Evolutionary conservation across 2,113 vertebrate species (phyloP).

Genomic region (Ochotona curzoniae): DNA sequence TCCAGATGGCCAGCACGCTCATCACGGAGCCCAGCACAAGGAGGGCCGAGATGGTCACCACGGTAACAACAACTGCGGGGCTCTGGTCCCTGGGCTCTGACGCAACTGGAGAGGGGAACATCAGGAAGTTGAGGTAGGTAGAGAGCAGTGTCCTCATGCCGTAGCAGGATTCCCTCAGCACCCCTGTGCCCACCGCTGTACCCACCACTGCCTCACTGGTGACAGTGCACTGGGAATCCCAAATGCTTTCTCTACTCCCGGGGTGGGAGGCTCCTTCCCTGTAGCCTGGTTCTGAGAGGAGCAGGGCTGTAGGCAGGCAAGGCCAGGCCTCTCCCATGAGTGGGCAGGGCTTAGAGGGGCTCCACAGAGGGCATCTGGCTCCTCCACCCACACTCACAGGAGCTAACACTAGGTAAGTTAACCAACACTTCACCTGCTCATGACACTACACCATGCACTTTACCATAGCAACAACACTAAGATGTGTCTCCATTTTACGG

Average conservation of each 20-base stretch:
- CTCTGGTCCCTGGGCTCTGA: slow-evolving; percentile 71
- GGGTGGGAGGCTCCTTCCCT: neutral
- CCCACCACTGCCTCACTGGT: neutral
- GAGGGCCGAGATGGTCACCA: slow-evolving; percentile 77
- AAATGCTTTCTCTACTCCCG: neutral
- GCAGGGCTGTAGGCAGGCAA: neutral
- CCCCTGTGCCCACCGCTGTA: neutral
- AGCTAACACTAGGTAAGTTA: neutral
- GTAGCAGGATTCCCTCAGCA: neutral
- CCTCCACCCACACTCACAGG: neutral
- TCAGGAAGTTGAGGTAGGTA: neutral
- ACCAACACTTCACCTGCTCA: neutral
- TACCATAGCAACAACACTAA: neutral
- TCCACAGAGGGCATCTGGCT: neutral
- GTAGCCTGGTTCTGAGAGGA: neutral
- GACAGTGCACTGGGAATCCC: too few species aligned
- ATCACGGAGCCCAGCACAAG: slow-evolving; percentile 79
- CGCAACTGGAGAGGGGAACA: slow-evolving; percentile 60
- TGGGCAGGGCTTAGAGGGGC: neutral
- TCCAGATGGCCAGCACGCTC: slow-evolving; percentile 78
- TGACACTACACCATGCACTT: neutral
- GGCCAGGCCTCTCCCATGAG: neutral
- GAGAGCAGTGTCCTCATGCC: neutral
- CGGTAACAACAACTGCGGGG: slow-evolving; percentile 52
- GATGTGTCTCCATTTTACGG: neutral